Percentiles rank a stretch among this genome's conserved stretches.
Conservation (phyloP, 2,797 vertebrate species). For the Melopsittacus undulatus region DNA sequence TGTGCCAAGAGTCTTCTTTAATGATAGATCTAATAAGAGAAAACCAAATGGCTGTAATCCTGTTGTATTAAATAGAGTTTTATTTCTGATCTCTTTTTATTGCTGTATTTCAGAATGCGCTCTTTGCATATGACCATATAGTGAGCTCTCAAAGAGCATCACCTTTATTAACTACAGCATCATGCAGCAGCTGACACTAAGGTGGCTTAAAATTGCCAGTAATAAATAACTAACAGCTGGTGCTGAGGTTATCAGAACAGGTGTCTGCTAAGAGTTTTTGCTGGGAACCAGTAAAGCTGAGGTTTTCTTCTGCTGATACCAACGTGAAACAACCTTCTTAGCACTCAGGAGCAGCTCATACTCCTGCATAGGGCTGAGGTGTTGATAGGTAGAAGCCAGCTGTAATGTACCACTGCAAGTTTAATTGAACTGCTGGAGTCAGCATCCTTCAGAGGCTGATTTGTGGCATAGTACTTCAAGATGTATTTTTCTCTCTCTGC, state of each 20-base stretch:
- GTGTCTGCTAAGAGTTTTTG: neutral
- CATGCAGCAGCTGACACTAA: neutral
- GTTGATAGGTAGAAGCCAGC: neutral
- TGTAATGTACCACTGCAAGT: neutral
- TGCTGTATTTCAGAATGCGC: neutral
- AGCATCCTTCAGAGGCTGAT: neutral
- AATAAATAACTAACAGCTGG: neutral
- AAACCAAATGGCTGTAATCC: neutral
- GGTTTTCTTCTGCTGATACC: neutral
- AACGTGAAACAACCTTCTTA: neutral
- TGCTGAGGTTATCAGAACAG: neutral
- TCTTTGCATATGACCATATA: neutral
- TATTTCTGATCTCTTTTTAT: neutral
- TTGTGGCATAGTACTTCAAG: neutral
- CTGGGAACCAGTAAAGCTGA: neutral
- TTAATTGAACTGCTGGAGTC: fast-evolving
- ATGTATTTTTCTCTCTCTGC: neutral
- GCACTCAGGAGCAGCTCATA: neutral
- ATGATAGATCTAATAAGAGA: neutral
- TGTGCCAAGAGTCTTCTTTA: neutral
- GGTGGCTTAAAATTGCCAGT: neutral
- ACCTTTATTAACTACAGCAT: neutral
- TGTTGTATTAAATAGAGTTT: neutral
- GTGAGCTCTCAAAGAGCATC: neutral
- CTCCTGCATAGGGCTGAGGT: neutral